Percentiles rank a stretch among this genome's conserved stretches.
These are phyloP conservation scores for Canis aureus DNA, from an alignment of 2,113 vertebrate species.

Conservation along the genomic window DNA sequence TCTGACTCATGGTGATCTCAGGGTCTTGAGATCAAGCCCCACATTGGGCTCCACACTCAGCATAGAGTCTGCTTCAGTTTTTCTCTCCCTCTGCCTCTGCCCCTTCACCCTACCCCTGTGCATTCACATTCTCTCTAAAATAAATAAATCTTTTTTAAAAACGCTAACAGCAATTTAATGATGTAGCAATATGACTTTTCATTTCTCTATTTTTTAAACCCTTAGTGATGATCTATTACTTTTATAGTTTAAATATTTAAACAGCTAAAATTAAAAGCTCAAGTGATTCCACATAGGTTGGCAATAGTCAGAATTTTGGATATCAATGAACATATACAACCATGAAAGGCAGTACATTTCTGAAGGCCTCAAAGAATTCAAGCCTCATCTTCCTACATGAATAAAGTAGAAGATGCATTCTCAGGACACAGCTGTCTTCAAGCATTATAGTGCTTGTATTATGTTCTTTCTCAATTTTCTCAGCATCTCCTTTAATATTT, in stretches of 20 bases:
- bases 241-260: slow-evolving; percentile 28
- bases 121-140: too few relatives aligned
- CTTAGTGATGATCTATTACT: background rate
- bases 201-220: background rate
- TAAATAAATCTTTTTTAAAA: background rate
- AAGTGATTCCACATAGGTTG: background rate
- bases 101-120: too few relatives aligned
- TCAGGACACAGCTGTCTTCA: background rate
- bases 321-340: background rate
- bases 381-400: background rate
- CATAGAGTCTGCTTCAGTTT: too few relatives aligned
- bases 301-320: background rate
- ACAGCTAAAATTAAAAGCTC: slow-evolving; percentile 9
- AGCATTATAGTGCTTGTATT: background rate
- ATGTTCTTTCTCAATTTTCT: background rate
- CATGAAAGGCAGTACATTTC: background rate
- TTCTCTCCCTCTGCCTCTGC: too few relatives aligned
- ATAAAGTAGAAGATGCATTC: background rate
- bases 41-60: too few relatives aligned
- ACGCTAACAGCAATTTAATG: background rate
- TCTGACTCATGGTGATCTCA: too few relatives aligned
- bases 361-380: background rate
- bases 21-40: too few relatives aligned
- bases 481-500: background rate
- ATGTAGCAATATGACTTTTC: background rate